Percentiles rank a stretch among this genome's conserved stretches.
Conservation (phyloP, 2,113 vertebrate genomes). For the Nothobranchius kuhntae region DNA sequence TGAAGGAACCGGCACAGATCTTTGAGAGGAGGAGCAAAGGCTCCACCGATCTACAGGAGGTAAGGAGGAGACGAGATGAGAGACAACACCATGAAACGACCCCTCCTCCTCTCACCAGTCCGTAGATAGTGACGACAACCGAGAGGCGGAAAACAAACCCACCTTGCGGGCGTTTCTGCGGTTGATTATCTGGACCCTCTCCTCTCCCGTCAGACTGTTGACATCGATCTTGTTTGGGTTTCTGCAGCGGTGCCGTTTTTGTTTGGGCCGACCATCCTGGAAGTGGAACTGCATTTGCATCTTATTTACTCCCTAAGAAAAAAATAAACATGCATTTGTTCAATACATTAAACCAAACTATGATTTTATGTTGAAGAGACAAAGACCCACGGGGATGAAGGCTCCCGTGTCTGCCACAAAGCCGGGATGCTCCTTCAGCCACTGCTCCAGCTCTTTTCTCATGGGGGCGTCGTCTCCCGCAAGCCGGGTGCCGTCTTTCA, state of each 20-base stretch:
- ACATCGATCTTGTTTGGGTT: slow-evolving; percentile 99
- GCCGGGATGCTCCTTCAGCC: slow-evolving; percentile 94
- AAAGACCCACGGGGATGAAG: slow-evolving; percentile 89
- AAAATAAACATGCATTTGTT: background rate
- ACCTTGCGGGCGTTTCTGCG: slow-evolving; percentile 98
- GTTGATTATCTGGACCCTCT: slow-evolving; percentile 97
- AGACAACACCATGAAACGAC: no score
- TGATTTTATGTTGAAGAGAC: no score
- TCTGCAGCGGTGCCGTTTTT: slow-evolving; percentile 96
- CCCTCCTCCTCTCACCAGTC: no score
- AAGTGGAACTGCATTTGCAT: slow-evolving; percentile 91
- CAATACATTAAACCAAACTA: background rate
- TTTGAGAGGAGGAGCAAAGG: slow-evolving; percentile 96
- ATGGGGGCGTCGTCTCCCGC: slow-evolving; percentile 95
- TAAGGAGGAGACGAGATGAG: background rate
- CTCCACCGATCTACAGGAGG: slow-evolving; percentile 88
- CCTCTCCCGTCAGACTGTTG: slow-evolving; percentile 96
- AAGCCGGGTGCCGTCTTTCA: slow-evolving; percentile 95
- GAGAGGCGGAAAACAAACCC: background rate
- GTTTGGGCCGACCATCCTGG: slow-evolving; percentile 94
- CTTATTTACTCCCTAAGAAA: slow-evolving; percentile 75
- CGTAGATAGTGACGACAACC: no score
- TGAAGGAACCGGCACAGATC: slow-evolving; percentile 95
- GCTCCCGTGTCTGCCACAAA: slow-evolving; percentile 96
- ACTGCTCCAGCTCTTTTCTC: slow-evolving; percentile 91